These are phyloP conservation scores for Onchidella celtica DNA, from an alignment of 2,888 invertebrate genomes.

Conservation along the genomic window DNA sequence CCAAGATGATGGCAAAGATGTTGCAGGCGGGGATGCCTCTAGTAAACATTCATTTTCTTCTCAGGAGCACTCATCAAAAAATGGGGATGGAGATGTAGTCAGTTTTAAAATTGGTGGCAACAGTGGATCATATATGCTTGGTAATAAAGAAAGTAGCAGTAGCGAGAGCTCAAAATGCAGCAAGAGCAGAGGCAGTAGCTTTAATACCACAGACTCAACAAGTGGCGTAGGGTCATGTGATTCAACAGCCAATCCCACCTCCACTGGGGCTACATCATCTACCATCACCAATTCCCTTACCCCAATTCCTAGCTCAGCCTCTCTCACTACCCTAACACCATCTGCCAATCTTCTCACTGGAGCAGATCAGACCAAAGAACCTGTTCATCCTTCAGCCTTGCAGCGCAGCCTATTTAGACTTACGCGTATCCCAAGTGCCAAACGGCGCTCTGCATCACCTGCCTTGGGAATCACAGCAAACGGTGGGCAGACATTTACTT, in stretches of 20 bases:
- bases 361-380: constrained; percentile 65
- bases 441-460: constrained; percentile 62
- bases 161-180: constrained; percentile 78
- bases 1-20: not conserved
- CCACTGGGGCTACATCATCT: not conserved
- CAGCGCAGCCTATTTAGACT: constrained; percentile 74
- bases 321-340: constrained; percentile 59
- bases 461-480: constrained; percentile 53
- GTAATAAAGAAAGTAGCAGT: constrained; percentile 62
- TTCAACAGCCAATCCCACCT: constrained; percentile 81
- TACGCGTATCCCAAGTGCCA: constrained; percentile 73
- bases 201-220: constrained; percentile 86
- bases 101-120: constrained; percentile 47
- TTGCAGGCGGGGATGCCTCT: not conserved
- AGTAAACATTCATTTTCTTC: constrained; percentile 11
- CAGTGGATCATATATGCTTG: constrained; percentile 17
- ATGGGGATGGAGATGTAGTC: constrained; percentile 37
- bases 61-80: not conserved
- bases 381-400: constrained; percentile 78
- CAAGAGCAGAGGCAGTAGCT: constrained; percentile 82
- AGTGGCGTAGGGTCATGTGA: constrained; percentile 92
- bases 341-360: constrained; percentile 33
- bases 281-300: constrained; percentile 83
- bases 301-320: constrained; percentile 92
- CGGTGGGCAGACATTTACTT: constrained; percentile 68